Conservation (phyloP, 92 coral and sea anemone genomes). For the Palythoa caribaeorum region DNA sequence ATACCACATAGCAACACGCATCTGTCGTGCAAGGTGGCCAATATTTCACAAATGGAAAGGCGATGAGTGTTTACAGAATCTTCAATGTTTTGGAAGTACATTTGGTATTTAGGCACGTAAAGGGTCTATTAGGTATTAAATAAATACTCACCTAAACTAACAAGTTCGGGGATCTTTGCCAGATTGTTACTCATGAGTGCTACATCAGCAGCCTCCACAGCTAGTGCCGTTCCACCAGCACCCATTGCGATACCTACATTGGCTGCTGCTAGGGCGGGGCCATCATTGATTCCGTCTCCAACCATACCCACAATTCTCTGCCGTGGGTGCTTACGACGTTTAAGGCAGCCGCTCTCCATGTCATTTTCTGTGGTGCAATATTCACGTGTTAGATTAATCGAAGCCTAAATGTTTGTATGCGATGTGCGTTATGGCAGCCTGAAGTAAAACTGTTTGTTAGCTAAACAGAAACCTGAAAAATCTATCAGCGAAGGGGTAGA, state of each 20-base stretch:
- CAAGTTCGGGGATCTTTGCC: constrained; percentile 93
- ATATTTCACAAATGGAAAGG: no score
- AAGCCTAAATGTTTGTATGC: no score
- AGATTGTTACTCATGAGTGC: constrained; percentile 97
- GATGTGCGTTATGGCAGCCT: no score
- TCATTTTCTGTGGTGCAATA: not conserved
- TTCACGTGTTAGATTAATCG: not conserved
- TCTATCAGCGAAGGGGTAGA: not conserved
- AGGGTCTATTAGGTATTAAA: not conserved
- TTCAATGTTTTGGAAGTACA: no score
- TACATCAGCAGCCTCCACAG: constrained; percentile 99
- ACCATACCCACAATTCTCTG: constrained; percentile 92
- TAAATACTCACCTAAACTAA: constrained; percentile 56
- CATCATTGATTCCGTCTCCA: constrained; percentile 99
- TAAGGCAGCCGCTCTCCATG: constrained; percentile 1
- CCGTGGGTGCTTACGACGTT: constrained; percentile 2
- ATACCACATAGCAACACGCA: no score
- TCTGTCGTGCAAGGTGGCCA: no score
- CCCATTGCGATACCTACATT: constrained; percentile 99
- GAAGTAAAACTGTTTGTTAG: no score
- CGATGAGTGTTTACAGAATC: no score
- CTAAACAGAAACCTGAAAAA: no score
- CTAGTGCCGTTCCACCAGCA: constrained; percentile 98
- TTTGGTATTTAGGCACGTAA: no score
- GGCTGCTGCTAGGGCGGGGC: constrained; percentile 98